Percentiles rank a stretch among this genome's conserved stretches.
These are phyloP conservation scores for Oenanthe melanoleuca DNA, from an alignment of 2,113 vertebrate genomes.

Conservation along the genomic window DNA sequence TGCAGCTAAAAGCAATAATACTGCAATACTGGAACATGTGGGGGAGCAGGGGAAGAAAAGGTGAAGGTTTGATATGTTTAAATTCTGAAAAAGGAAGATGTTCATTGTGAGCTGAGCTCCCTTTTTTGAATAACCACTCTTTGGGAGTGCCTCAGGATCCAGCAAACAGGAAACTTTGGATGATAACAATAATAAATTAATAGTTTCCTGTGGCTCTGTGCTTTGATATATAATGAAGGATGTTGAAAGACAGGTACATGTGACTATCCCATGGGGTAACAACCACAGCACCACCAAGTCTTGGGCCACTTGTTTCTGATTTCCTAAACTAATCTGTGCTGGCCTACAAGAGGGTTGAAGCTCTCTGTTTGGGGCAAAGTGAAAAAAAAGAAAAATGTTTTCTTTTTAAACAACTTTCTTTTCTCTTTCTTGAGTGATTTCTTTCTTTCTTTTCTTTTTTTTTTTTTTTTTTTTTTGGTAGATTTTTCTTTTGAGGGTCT, in stretches of 20 bases:
- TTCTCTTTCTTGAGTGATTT: background rate
- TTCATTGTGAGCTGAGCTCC: background rate
- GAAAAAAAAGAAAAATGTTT: background rate
- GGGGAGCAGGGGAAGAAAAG: background rate
- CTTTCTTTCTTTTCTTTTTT: no score
- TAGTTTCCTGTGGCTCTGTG: background rate
- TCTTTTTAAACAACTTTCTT: background rate
- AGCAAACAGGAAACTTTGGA: background rate
- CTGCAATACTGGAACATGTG: fast-evolving
- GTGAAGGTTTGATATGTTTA: background rate
- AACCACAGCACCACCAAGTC: background rate
- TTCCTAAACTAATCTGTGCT: background rate
- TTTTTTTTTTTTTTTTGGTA: no score
- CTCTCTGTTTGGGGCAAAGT: background rate
- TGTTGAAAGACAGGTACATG: background rate
- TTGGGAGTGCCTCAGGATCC: background rate
- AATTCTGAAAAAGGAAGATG: background rate
- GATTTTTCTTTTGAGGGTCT: background rate
- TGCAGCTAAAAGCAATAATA: background rate
- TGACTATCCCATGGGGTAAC: background rate
- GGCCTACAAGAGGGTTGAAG: background rate
- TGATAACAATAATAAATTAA: background rate
- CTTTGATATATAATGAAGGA: background rate
- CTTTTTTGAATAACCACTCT: background rate
- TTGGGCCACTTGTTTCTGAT: background rate